phyloP scores from a whole-genome alignment of 2,888 invertebrate species.

The Caenorhabditis angaria region DNA sequence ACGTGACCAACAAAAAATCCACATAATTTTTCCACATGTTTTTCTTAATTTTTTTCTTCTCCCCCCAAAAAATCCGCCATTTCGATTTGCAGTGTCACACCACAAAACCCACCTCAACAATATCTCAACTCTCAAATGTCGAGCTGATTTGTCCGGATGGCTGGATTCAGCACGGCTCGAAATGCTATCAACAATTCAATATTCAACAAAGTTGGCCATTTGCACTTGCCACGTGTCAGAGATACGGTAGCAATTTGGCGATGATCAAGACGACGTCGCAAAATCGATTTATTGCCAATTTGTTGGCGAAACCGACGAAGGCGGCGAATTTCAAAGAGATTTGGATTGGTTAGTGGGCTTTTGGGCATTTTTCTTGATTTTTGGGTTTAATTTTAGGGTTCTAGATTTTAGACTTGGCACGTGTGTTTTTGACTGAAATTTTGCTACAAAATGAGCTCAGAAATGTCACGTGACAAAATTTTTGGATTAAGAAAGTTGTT shows the following conservation, averaged over 20 bases:
- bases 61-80: too few species aligned
- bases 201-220: conserved; percentile 70
- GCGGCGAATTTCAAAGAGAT: conserved; percentile 49
- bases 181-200: conserved; percentile 65
- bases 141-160: conserved; percentile 66
- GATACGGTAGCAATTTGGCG: conserved; percentile 93
- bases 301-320: conserved; percentile 77
- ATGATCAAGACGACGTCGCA: conserved; percentile 88
- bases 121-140: conserved; percentile 47
- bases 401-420: too few species aligned
- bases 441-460: too few species aligned
- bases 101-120: conserved; percentile 20
- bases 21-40: too few species aligned
- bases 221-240: conserved; percentile 74
- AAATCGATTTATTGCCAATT: conserved; percentile 87
- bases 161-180: conserved; percentile 65
- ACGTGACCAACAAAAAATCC: too few species aligned
- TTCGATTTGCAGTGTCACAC: not conserved
- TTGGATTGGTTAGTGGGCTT: conserved; percentile 62
- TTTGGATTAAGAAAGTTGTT: too few species aligned
- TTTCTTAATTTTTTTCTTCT: too few species aligned
- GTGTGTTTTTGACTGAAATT: too few species aligned
- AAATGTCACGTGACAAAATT: too few species aligned
- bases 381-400: too few species aligned
- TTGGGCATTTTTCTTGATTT: too few species aligned